These are phyloP conservation scores for Toxonevra muliebris DNA, from an alignment of 2,888 invertebrate species.

Conservation along the genomic window DNA sequence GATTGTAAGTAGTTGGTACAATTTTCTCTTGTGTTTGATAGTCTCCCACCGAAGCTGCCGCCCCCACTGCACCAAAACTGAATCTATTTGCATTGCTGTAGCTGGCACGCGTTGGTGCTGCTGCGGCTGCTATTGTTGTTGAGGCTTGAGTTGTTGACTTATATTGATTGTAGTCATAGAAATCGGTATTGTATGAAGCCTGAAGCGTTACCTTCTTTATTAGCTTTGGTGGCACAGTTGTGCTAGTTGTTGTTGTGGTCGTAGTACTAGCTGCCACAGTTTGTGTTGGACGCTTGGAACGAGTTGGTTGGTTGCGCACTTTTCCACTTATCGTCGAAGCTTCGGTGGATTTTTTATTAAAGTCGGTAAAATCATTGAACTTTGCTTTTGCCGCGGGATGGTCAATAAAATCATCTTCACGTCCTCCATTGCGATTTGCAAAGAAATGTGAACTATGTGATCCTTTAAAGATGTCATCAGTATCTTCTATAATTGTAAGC, in stretches of 20 bases:
- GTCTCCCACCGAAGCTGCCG: slow-evolving; percentile 40
- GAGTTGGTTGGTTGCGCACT: slow-evolving; percentile 48
- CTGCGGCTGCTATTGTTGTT: slow-evolving; percentile 37
- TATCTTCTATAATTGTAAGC: slow-evolving; percentile 53
- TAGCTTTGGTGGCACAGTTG: slow-evolving; percentile 40
- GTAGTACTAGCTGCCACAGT: slow-evolving; percentile 32
- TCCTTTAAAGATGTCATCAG: slow-evolving; percentile 73
- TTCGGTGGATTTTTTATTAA: slow-evolving; percentile 47
- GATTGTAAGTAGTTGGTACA: slow-evolving; percentile 63
- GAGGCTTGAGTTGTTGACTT: slow-evolving; percentile 51
- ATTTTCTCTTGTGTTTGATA: slow-evolving; percentile 58
- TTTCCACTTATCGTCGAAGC: slow-evolving; percentile 45
- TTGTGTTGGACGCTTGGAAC: slow-evolving; percentile 44
- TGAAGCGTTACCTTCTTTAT: slow-evolving; percentile 58
- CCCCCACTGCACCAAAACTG: slow-evolving; percentile 42
- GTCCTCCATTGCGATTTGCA: slow-evolving; percentile 71
- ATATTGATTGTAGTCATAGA: slow-evolving; percentile 44
- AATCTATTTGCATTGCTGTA: slow-evolving; percentile 47
- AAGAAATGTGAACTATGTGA: slow-evolving; percentile 82
- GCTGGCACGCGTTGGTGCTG: slow-evolving; percentile 33
- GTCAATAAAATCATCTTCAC: slow-evolving; percentile 69
- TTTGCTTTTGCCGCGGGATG: slow-evolving; percentile 49
- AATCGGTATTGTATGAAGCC: slow-evolving; percentile 58
- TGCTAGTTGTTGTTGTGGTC: slow-evolving; percentile 30
- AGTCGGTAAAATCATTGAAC: slow-evolving; percentile 64